These are phyloP conservation scores for Phortica magna DNA, from an alignment of 2,888 invertebrate species.

Conservation along the genomic window DNA sequence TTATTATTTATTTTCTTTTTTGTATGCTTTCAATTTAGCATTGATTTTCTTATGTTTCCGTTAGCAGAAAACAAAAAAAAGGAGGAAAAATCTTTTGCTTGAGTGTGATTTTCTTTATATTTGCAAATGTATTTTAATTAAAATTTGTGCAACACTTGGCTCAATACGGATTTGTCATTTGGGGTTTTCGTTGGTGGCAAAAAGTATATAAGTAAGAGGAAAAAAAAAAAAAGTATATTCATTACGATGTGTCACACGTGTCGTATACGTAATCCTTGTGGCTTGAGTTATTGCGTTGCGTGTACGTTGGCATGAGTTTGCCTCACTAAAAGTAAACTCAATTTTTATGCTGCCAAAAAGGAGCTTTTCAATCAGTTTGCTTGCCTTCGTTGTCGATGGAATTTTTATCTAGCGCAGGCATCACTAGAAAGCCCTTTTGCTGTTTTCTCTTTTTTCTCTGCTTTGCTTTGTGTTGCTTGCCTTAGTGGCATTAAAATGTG, in stretches of 20 bases:
- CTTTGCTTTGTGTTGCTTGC: conserved; percentile 1
- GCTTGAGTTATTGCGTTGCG: conserved; percentile 6
- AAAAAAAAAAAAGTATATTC: background rate
- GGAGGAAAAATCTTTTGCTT: conserved; percentile 27
- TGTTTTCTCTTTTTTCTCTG: background rate
- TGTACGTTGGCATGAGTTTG: background rate
- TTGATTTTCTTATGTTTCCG: too few relatives aligned
- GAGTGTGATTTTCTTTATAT: too few relatives aligned
- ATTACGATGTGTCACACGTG: background rate
- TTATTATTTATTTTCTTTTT: too few relatives aligned
- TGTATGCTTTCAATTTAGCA: too few relatives aligned
- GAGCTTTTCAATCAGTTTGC: too few relatives aligned
- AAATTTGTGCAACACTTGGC: conserved; percentile 2
- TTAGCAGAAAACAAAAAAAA: conserved; percentile 12
- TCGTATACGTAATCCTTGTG: conserved; percentile 11
- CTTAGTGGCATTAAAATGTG: background rate
- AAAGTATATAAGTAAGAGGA: background rate
- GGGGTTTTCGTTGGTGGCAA: background rate
- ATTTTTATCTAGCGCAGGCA: conserved; percentile 1
- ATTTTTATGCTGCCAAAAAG: too few relatives aligned
- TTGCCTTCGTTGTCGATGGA: background rate
- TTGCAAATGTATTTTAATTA: conserved; percentile 19
- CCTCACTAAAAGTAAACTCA: background rate
- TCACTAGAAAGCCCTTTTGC: background rate
- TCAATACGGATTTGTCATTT: background rate